A percentile compares a stretch with the other conserved stretches of the same genome.
Conservation (phyloP, 2,888 invertebrate genomes). For the Ophioninae sp. region DNA sequence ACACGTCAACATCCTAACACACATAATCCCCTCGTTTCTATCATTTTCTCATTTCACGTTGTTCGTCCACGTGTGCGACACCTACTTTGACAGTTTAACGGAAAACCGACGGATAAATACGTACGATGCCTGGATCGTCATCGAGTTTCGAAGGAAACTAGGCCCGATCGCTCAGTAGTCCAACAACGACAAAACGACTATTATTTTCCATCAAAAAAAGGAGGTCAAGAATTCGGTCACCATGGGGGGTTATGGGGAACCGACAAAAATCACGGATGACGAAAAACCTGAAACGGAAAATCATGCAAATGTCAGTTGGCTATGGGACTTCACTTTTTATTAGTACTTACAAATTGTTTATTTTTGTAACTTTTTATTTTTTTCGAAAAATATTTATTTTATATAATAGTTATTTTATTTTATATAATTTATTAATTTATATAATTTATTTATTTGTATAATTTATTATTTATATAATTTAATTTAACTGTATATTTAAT, state of each 20-base stretch:
- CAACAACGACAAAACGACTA: constrained; percentile 24
- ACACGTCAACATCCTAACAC: neutral
- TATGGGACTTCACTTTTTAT: neutral
- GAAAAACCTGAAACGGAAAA: constrained; percentile 31
- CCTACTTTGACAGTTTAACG: constrained; percentile 56
- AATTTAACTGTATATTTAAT: too few species aligned
- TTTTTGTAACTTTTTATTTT: neutral
- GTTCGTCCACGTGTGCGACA: constrained; percentile 37
- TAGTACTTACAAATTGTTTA: neutral
- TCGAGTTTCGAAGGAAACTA: constrained; percentile 35
- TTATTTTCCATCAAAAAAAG: constrained; percentile 41
- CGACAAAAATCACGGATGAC: constrained; percentile 28
- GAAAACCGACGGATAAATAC: constrained; percentile 45
- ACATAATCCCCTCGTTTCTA: constrained; percentile 25
- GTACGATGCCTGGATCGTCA: constrained; percentile 44
- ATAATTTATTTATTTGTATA: neutral
- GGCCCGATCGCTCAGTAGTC: constrained; percentile 26
- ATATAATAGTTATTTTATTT: too few species aligned
- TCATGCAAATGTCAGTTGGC: constrained; percentile 40
- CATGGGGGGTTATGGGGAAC: constrained; percentile 13
- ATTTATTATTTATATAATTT: neutral
- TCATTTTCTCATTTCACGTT: constrained; percentile 54
- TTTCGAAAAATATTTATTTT: too few species aligned
- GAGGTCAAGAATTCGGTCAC: constrained; percentile 42
- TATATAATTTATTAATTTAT: too few species aligned